Base-by-base conservation (phyloP, 2,888 invertebrate species). In the Cosmia trapezina region DNA sequence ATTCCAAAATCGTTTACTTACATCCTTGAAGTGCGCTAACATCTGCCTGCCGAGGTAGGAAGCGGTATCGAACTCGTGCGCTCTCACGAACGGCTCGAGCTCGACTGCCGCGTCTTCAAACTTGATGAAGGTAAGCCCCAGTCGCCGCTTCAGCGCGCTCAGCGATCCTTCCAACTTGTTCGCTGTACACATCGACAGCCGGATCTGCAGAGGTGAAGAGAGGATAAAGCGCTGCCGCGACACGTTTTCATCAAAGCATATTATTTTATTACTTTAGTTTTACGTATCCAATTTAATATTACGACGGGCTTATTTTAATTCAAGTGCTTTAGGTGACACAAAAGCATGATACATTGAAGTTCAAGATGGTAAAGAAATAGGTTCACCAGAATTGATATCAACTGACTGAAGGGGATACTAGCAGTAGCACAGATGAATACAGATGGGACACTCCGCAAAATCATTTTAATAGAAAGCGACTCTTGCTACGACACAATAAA, bases 21-120 rank as follows among this genome's bases (percentile, higher is more conserved):
- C 98, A 83, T 98, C 98, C 91, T 98, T 97, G 91, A 99, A 99
- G 94, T 99, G 99, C 84, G 98, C 97, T 81, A 98, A 96, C 87
- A 99, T 97, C 66, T 98, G 98, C 81, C 98, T 97, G 67, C 98
- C 94, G 72, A 99, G 97, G 89, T 98, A 98, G 76, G 98, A 97
- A 76, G 98, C 97, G 0, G 99, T 99, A 94, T 99, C 99, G 94
- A 99, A 99, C 70, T 98, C 98, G 96, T 99, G 98, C 88, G 97
- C 97, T 86, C 98, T 97, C 65, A 97, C 97, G 92, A 99, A 99
- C 2, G 98, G 98, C 92, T 99, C 98, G 82, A 99, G 96, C 90
- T 99, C 98, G 19, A 99, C 98, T 57, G 98, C 97, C 19, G 99
- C 99, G 93, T 99, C 99, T 95, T 99, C 99, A 95, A 99, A 99